Percentiles rank a stretch among this genome's conserved stretches.
Evolutionary conservation across 2,888 invertebrate genomes (phyloP).

Genomic region (Ochropleura leucogaster): DNA sequence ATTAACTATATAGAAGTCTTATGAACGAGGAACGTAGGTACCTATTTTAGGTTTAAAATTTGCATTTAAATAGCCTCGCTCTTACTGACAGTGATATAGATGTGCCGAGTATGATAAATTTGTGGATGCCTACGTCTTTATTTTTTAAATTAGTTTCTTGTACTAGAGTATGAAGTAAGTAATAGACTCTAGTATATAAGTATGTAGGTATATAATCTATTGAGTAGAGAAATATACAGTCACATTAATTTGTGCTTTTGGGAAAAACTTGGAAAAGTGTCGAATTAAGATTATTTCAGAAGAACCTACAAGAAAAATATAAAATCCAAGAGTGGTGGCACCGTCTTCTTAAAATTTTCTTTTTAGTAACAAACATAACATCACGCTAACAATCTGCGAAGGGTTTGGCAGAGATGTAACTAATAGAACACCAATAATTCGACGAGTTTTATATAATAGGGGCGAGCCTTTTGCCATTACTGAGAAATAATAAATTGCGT

Average conservation of each 20-base stretch:
- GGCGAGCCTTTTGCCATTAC: no score
- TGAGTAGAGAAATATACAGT: not conserved
- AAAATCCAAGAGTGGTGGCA: not conserved
- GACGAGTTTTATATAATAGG: no score
- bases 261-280: not conserved
- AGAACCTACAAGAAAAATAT: not conserved
- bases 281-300: not conserved
- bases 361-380: no score
- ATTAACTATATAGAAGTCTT: constrained; percentile 70
- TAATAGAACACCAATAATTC: no score
- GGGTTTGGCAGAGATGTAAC: no score
- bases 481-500: not conserved
- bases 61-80: constrained; percentile 78
- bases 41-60: constrained; percentile 79
- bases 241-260: not conserved
- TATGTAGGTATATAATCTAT: no score
- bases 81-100: constrained; percentile 67
- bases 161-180: not conserved
- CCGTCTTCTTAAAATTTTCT: not conserved
- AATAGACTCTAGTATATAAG: no score
- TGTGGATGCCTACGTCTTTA: constrained; percentile 39
- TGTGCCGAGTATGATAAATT: constrained; percentile 69
- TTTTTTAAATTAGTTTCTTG: constrained; percentile 41
- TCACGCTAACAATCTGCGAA: no score
- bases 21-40: constrained; percentile 56